A percentile compares a stretch with the other conserved stretches of the same genome.
These are phyloP conservation scores for Allygus modestus DNA, from an alignment of 2,888 invertebrate species.

Conservation along the genomic window DNA sequence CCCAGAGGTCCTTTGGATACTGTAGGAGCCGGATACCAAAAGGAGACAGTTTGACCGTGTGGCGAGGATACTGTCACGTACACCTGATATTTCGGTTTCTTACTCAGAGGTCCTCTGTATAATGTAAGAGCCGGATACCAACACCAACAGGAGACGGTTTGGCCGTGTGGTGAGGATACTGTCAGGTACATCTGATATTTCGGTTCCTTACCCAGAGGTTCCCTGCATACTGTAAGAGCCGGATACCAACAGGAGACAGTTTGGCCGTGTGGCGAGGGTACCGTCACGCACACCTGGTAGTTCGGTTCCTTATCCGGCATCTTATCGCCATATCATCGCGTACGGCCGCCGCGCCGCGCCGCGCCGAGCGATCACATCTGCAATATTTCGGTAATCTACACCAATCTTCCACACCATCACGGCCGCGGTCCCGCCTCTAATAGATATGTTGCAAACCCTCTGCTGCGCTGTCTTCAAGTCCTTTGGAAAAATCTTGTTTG, in stretches of 20 bases:
- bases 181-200: not conserved
- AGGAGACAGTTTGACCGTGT: too few relatives aligned
- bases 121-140: not conserved
- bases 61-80: too few relatives aligned
- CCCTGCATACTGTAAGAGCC: not conserved
- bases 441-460: constrained; percentile 22
- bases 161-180: not conserved
- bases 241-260: not conserved
- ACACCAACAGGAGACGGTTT: not conserved
- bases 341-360: not conserved
- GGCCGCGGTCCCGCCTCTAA: constrained; percentile 12
- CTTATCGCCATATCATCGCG: constrained; percentile 6
- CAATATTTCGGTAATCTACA: constrained; percentile 52
- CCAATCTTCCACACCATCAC: constrained; percentile 19
- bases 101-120: too few relatives aligned
- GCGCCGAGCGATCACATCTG: constrained; percentile 24
- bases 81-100: too few relatives aligned
- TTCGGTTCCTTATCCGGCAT: constrained; percentile 48
- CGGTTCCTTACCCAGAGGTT: not conserved
- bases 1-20: too few relatives aligned
- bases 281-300: constrained; percentile 49
- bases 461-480: not conserved
- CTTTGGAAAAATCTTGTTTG: not conserved
- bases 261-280: not conserved
- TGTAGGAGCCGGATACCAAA: too few relatives aligned